Percentiles rank a stretch among this genome's conserved stretches.
Evolutionary conservation across 1,140 invertebrate species (phyloP).

Genomic region (Dreissena polymorpha): DNA sequence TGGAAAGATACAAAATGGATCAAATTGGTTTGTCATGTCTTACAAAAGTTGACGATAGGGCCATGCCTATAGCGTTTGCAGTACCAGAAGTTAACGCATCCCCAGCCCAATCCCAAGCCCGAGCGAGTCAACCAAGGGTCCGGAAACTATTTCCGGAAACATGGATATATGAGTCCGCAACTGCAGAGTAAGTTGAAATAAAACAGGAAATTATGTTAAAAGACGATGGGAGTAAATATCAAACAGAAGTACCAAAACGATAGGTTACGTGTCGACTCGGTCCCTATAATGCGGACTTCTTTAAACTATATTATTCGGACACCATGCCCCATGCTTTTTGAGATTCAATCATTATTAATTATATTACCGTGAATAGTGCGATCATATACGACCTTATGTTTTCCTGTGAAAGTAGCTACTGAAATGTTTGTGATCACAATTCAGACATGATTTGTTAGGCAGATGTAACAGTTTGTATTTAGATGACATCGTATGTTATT

Average conservation of each 20-base stretch:
- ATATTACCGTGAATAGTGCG: no score
- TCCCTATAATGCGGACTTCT: neutral
- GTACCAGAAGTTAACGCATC: neutral
- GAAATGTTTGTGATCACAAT: no score
- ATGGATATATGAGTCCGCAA: conserved; percentile 78
- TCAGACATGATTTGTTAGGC: no score
- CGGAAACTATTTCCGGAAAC: conserved; percentile 80
- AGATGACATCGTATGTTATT: no score
- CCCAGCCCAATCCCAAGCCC: no score
- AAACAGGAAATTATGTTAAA: neutral
- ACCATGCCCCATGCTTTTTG: no score
- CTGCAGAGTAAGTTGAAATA: conserved; percentile 67
- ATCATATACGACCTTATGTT: no score
- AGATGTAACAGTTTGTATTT: no score
- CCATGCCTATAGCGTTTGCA: neutral
- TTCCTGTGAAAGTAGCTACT: no score
- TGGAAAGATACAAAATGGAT: neutral
- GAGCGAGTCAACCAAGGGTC: conserved; percentile 65
- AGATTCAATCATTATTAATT: no score
- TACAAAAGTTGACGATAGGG: neutral
- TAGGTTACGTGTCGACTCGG: neutral
- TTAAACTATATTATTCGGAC: neutral
- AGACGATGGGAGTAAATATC: neutral
- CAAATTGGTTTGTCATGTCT: neutral
- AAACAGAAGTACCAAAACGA: neutral